A percentile compares a stretch with the other conserved stretches of the same genome.
phyloP scores from a whole-genome alignment of 2,888 invertebrate genomes.

The Cephus nigrinus region DNA sequence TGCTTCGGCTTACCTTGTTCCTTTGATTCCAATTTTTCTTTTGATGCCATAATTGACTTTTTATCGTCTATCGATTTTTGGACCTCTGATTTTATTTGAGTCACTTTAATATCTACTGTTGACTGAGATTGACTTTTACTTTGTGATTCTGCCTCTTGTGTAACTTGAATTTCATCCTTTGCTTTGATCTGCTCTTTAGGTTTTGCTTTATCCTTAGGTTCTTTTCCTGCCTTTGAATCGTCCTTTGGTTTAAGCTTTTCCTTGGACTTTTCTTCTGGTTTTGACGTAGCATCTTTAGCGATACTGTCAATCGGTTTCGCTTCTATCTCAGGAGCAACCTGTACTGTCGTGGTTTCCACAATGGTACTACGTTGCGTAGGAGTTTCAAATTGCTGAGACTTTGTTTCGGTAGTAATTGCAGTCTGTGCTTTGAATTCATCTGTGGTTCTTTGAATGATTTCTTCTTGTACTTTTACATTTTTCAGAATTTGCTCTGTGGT shows the following conservation, averaged over 20 bases:
- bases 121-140: background rate
- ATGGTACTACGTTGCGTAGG: background rate
- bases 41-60: background rate
- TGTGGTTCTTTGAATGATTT: background rate
- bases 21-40: slow-evolving; percentile 8
- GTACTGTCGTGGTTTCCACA: background rate
- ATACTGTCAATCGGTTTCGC: background rate
- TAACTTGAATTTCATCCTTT: slow-evolving; percentile 42
- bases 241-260: slow-evolving; percentile 61
- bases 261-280: slow-evolving; percentile 28
- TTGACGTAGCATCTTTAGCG: background rate
- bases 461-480: background rate
- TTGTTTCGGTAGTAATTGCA: background rate
- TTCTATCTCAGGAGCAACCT: background rate
- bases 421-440: background rate
- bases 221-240: slow-evolving; percentile 66
- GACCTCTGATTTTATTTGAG: background rate
- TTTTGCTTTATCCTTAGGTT: slow-evolving; percentile 19
- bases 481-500: background rate
- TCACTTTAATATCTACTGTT: background rate
- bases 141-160: slow-evolving; percentile 30
- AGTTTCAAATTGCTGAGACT: background rate
- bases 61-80: background rate
- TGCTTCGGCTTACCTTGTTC: slow-evolving; percentile 47
- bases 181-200: slow-evolving; percentile 55